Base-by-base conservation (phyloP, 2,113 vertebrate species). In the Pao palembangensis region DNA sequence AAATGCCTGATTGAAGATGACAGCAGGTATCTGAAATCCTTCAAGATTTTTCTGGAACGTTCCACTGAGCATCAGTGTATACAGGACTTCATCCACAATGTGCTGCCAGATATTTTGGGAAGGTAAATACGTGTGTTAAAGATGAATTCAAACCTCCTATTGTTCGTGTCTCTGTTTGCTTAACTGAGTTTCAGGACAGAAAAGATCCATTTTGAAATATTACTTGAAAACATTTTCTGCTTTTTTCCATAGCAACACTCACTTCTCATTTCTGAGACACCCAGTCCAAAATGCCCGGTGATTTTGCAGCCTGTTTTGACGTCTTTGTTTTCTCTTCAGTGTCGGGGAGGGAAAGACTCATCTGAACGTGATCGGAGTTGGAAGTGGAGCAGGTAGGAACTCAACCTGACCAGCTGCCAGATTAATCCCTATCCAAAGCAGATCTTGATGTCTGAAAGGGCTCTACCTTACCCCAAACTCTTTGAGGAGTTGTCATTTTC, bases 11-110 rank as follows among this genome's bases (percentile, higher is more conserved):
- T 84, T 51, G 58, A 80, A 0, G 89, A 92, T 43, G 89, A 92
- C 61, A 61, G 48, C 49, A 83, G 90, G 55, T 94, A 94, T 61
- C 85, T 86, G 66, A 87, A 88, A 69, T 82, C 88, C 51, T 95
- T 95, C 53, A 84, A 91, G 59, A 46, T 93, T 2, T 95, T 94
- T 76, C 67, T 94, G 88, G 87, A 93, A 28, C 85, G 91, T 55
- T 95, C 93, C 7, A 92, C 93, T 21, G 93, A 95, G 73, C 93
- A 95, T 67, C 88, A 93, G 72, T 91, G 92, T 67, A 93, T 94
- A 92, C 82, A 73, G 0, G 88, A 92, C 58, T 95, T 94, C 87
- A 93, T 94, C 80, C 86, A 79, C 67, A 70, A 76, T 0, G 76
- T 55, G 25, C 85, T 95, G 66, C 90, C 93, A 44, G 74, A 83